These are phyloP conservation scores for Ariolimax columbianus DNA, from an alignment of 2,888 invertebrate genomes.

Conservation along the genomic window DNA sequence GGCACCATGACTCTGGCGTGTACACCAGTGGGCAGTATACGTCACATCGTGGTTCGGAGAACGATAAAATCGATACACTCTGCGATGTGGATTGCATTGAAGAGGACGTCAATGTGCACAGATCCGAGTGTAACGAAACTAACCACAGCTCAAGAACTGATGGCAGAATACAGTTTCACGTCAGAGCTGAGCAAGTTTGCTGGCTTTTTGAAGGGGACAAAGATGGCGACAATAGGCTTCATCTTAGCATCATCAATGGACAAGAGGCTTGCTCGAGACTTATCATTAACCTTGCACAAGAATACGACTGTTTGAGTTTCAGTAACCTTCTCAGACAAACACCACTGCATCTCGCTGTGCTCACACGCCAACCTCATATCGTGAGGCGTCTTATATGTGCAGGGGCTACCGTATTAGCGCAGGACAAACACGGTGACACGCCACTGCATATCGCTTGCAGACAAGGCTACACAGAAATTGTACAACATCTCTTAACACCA, in stretches of 20 bases:
- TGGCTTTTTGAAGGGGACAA: conserved; percentile 33
- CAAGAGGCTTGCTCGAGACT: conserved; percentile 80
- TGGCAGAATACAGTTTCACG: background rate
- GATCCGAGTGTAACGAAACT: background rate
- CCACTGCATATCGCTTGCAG: conserved; percentile 52
- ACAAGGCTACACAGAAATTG: conserved; percentile 31
- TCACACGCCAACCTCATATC: conserved; percentile 37
- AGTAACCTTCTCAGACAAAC: conserved; percentile 51
- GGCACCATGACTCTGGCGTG: background rate
- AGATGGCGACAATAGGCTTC: conserved; percentile 50
- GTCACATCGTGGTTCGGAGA: background rate
- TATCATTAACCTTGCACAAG: conserved; percentile 48
- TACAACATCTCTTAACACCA: conserved; percentile 39
- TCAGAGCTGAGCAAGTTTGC: background rate
- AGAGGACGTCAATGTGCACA: background rate
- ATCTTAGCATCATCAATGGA: conserved; percentile 82
- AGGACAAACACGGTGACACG: conserved; percentile 52
- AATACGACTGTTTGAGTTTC: conserved; percentile 38
- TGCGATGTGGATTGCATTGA: background rate
- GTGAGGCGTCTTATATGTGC: conserved; percentile 41
- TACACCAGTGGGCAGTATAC: background rate
- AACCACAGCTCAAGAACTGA: background rate
- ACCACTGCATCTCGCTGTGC: conserved; percentile 52
- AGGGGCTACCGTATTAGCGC: conserved; percentile 40
- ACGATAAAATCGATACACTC: no score